phyloP scores from a whole-genome alignment of 2,888 invertebrate genomes.

The Lottia gigantea region DNA sequence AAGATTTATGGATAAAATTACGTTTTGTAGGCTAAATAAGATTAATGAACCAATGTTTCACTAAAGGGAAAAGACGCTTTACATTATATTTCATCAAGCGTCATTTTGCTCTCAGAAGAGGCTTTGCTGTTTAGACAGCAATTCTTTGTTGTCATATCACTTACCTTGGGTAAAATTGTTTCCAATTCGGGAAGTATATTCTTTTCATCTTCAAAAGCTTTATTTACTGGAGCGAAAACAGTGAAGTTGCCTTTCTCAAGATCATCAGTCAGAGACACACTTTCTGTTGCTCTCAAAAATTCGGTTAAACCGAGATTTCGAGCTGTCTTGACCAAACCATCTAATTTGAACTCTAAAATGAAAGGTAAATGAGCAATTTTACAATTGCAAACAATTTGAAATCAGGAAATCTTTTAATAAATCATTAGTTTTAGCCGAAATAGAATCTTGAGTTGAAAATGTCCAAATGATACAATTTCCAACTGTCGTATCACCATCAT shows the following conservation, averaged over 20 bases:
- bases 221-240: slow-evolving; percentile 52
- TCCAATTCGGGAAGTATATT: slow-evolving; percentile 20
- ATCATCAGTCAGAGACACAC: slow-evolving; percentile 71
- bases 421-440: too few species aligned
- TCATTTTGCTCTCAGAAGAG: too few species aligned
- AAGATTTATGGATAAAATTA: too few species aligned
- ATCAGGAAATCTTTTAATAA: too few species aligned
- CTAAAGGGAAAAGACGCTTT: too few species aligned
- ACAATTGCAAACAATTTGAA: too few species aligned
- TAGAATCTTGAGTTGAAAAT: too few species aligned
- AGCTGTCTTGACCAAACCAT: slow-evolving; percentile 72
- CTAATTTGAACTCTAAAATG: slow-evolving; percentile 71
- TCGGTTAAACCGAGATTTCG: slow-evolving; percentile 73
- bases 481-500: background rate
- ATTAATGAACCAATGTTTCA: background rate
- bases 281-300: slow-evolving; percentile 70
- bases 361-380: too few species aligned
- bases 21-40: background rate
- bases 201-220: slow-evolving; percentile 51
- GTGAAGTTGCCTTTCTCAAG: slow-evolving; percentile 68
- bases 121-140: too few species aligned
- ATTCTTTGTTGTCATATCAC: background rate
- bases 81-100: too few species aligned
- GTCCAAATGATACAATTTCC: background rate
- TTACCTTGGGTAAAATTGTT: slow-evolving; percentile 29